Percentiles rank a stretch among this genome's conserved stretches.
Conservation (phyloP, 2,888 invertebrate genomes). For the Colletes collaris region DNA sequence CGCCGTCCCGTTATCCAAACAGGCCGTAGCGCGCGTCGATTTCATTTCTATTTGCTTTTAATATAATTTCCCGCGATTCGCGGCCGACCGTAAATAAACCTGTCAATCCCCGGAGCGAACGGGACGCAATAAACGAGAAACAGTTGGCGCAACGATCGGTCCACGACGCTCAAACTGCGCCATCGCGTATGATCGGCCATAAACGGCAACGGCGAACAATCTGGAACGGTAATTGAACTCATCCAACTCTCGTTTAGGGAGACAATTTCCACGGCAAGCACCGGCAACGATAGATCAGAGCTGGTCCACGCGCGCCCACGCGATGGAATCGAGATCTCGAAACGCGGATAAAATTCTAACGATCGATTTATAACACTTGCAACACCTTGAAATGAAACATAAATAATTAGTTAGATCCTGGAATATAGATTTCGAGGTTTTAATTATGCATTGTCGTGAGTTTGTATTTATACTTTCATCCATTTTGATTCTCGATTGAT, state of each 20-base stretch:
- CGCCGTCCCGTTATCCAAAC: neutral
- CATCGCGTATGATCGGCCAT: slow-evolving; percentile 27
- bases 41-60: neutral
- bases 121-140: neutral
- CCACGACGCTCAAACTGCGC: neutral
- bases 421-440: too few relatives aligned
- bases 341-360: too few relatives aligned
- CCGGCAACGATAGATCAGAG: slow-evolving; percentile 37
- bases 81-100: slow-evolving; percentile 15
- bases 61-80: neutral
- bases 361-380: too few relatives aligned
- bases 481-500: too few relatives aligned
- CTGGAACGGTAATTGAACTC: slow-evolving; percentile 44
- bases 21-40: neutral
- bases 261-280: slow-evolving; percentile 42
- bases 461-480: too few relatives aligned
- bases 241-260: slow-evolving; percentile 34
- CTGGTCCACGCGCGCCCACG: neutral
- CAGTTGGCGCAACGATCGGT: too few relatives aligned
- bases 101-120: neutral
- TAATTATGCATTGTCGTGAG: too few relatives aligned
- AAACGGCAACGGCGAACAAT: slow-evolving; percentile 38
- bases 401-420: too few relatives aligned
- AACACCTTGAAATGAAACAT: too few relatives aligned
- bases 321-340: too few relatives aligned